These are phyloP conservation scores for Euzetes globulus DNA, from an alignment of 2,888 invertebrate genomes.

Conservation along the genomic window DNA sequence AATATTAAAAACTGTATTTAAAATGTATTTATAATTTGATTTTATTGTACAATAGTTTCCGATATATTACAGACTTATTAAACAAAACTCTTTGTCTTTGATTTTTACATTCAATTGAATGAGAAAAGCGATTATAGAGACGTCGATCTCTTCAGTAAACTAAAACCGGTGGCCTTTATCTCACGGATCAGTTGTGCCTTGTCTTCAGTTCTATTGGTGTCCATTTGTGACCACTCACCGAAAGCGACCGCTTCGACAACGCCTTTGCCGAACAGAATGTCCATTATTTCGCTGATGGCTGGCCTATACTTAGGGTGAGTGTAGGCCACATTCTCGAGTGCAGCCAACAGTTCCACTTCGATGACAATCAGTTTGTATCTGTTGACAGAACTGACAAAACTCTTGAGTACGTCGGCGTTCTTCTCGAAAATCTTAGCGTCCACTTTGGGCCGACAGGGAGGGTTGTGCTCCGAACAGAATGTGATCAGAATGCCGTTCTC, in stretches of 20 bases:
- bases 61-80: too few relatives aligned
- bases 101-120: too few relatives aligned
- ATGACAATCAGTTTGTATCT: constrained; percentile 2
- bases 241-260: constrained; percentile 26
- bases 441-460: constrained; percentile 25
- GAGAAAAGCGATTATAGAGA: too few relatives aligned
- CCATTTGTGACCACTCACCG: constrained; percentile 17
- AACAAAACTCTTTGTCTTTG: too few relatives aligned
- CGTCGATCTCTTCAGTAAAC: neutral
- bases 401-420: neutral
- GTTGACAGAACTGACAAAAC: constrained; percentile 1
- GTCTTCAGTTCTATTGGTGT: neutral
- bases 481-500: neutral
- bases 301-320: constrained; percentile 1
- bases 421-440: neutral
- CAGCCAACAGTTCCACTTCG: constrained; percentile 29
- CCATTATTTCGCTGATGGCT: constrained; percentile 23
- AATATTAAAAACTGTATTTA: too few relatives aligned
- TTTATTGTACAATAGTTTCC: too few relatives aligned
- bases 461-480: constrained; percentile 12
- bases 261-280: constrained; percentile 12
- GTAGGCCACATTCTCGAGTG: constrained; percentile 20
- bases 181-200: neutral
- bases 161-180: neutral
- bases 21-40: too few relatives aligned